Conservation (phyloP, 2,797 vertebrate genomes). For the Meda fulgida region DNA sequence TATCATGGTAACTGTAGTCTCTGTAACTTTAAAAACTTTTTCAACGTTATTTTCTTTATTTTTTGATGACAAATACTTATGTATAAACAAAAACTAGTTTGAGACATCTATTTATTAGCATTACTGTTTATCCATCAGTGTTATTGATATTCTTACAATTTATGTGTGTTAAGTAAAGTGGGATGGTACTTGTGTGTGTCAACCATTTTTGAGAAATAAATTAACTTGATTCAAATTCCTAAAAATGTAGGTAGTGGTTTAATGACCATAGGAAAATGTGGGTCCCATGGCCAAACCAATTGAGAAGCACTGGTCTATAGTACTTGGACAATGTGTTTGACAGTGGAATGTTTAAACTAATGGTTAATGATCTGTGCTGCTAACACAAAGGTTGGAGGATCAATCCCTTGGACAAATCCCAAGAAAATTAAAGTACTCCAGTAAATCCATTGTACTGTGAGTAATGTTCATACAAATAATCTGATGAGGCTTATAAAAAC, state of each 20-base stretch:
- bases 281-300: not conserved
- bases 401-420: not conserved
- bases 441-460: not conserved
- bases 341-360: not conserved
- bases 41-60: not conserved
- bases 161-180: not conserved
- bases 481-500: not conserved
- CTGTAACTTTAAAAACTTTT: not conserved
- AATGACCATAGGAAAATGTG: not conserved
- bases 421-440: not conserved
- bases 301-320: not conserved
- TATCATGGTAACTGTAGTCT: not conserved
- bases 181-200: not conserved
- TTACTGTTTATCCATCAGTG: not conserved
- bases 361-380: not conserved
- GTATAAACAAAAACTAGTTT: not conserved
- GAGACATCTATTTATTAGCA: not conserved
- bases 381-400: not conserved
- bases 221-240: not conserved
- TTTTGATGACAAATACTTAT: not conserved
- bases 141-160: not conserved
- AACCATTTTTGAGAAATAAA: not conserved
- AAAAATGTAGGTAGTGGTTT: not conserved
- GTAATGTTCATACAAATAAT: slow-evolving; percentile 4
- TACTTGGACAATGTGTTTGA: not conserved